Conservation (phyloP, 2,797 vertebrate genomes). For the Myotis planiceps region DNA sequence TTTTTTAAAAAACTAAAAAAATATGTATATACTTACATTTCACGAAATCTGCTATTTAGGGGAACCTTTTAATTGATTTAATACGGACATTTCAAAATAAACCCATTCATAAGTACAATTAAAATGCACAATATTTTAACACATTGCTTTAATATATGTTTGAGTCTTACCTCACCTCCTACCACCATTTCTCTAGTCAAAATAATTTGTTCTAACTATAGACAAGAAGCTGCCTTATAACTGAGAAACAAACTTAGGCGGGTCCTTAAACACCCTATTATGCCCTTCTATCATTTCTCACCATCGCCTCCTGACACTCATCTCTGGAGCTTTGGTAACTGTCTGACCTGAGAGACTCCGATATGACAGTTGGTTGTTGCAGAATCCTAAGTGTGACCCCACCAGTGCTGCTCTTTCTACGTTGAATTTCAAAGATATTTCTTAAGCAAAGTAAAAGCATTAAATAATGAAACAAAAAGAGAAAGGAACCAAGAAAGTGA, state of each 20-base stretch:
- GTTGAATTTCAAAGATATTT: background rate
- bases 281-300: background rate
- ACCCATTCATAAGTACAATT: background rate
- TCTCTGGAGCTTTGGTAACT: background rate
- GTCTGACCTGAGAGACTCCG: background rate
- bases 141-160: background rate
- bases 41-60: background rate
- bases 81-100: slow-evolving; percentile 9
- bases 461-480: background rate
- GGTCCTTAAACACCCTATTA: background rate
- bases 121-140: background rate
- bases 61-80: background rate
- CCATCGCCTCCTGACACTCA: background rate
- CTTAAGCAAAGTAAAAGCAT: background rate
- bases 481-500: background rate
- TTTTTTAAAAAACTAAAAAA: too few relatives aligned
- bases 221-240: background rate
- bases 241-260: background rate
- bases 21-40: background rate
- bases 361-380: background rate
- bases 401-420: background rate
- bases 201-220: background rate
- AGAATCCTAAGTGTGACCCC: background rate
- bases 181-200: background rate
- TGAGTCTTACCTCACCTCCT: background rate